Evolutionary conservation across 2,113 vertebrate genomes (phyloP), one percentile per base, ranked within the genome.

Genomic region (Chaetops frenatus): DNA sequence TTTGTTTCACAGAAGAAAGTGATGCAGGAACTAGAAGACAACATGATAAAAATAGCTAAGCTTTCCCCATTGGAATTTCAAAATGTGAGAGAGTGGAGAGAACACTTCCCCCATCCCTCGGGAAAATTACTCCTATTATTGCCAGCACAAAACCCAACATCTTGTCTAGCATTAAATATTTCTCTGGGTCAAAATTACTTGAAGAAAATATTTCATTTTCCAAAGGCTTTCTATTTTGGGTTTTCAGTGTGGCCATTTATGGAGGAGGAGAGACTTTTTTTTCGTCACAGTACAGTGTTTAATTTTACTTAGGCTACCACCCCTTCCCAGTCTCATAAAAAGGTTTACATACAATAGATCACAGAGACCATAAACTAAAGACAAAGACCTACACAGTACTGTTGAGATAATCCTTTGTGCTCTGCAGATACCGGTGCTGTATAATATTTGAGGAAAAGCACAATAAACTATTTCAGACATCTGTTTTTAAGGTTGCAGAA

Each of bases 401-500:
- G 36, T 57, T 97, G 97, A 97, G 92, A 95, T 97, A 96, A 97
- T 97, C 84, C 81, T 96, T 94, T 83, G 65, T 87, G 87, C 51
- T 96, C 87, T 96, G 94, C 87, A 89, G 87, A 97, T 94, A 96
- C 88, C 29, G 0, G 61, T 90, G 73, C 81, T 91, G 65, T 91
- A 89, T 44, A 94, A 93, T 90, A 92, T 92, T 96, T 96, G 94
- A 94, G 87, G 88, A 94, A 97, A 97, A 95, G 93, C 93, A 97
- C 94, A 97, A 83, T 94, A 95, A 97, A 97, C 92, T 93, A 87
- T 96, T 95, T 95, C 72, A 94, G 94, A 97, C 98, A 97, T 98
- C 98, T 98, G 98, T 95, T 98, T 98, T 97, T 97, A 92, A 94
- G 95, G 95, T 97, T 97, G 95, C 72, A 85, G 95, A 98, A 86